Conservation (phyloP, 2,797 vertebrate genomes). For the Smutsia gigantea region DNA sequence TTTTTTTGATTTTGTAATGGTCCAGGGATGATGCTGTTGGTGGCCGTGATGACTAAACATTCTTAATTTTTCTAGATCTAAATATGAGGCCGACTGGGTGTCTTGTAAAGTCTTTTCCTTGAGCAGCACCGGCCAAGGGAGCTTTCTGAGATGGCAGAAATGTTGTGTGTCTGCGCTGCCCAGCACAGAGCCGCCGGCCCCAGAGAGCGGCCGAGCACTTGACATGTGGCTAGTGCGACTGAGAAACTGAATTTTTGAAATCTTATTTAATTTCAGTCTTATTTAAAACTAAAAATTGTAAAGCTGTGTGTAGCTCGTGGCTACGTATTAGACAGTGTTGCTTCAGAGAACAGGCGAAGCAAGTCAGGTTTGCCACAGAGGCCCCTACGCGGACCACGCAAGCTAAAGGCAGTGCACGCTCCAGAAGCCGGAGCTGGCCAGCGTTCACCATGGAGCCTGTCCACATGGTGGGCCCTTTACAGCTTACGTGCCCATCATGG, state of each 20-base stretch:
- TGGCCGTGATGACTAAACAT: not conserved
- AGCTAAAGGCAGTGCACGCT: accelerated
- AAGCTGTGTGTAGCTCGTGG: not conserved
- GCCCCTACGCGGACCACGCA: accelerated
- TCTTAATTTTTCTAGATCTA: not conserved
- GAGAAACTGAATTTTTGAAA: not conserved
- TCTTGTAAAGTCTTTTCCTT: not conserved
- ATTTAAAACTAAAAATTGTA: not conserved
- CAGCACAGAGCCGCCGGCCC: accelerated
- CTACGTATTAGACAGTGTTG: accelerated
- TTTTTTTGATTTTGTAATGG: not conserved
- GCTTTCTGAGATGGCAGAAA: not conserved
- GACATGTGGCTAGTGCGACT: not conserved
- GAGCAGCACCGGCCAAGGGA: accelerated
- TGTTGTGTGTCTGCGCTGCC: accelerated
- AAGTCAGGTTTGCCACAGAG: not conserved
- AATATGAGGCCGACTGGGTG: not conserved
- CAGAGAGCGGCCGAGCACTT: not conserved
- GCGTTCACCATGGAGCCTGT: accelerated
- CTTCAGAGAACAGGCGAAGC: not conserved
- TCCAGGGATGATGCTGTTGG: not conserved
- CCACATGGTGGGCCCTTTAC: accelerated
- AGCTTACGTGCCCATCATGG: accelerated
- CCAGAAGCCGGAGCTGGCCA: not conserved
- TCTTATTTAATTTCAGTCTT: not conserved